phyloP scores from a whole-genome alignment of 2,113 vertebrate genomes.

The Onychorhynchus coronatus region DNA sequence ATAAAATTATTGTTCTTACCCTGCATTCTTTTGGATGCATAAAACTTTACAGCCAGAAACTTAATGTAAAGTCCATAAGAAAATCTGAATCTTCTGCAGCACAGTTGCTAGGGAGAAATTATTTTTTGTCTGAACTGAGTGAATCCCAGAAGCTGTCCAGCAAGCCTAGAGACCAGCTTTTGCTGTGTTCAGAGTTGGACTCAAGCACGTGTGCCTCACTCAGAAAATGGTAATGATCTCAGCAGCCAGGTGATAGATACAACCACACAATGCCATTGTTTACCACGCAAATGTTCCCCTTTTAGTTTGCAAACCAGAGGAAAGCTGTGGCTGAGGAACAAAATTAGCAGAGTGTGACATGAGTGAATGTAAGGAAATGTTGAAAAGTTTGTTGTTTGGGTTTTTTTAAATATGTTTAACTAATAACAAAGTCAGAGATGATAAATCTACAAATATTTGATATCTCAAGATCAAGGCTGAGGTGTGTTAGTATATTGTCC shows the following conservation, averaged over 20 bases:
- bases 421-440: not conserved
- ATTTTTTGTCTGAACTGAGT: not conserved
- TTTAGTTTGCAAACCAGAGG: not conserved
- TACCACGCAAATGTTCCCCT: not conserved
- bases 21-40: not conserved
- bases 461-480: not conserved
- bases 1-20: not conserved
- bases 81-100: not conserved
- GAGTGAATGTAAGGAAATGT: not conserved
- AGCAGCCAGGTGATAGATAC: not conserved
- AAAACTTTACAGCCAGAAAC: not conserved
- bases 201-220: not conserved
- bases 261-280: not conserved
- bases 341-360: not conserved
- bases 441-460: not conserved
- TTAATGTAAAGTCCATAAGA: not conserved
- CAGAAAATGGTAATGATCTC: not conserved
- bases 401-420: not conserved
- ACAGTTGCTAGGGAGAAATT: fast-evolving
- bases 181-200: not conserved
- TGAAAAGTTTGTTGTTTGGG: not conserved
- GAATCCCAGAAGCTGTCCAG: not conserved
- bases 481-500: not conserved
- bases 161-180: not conserved
- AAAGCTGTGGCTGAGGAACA: not conserved